Base-by-base conservation (phyloP, 1,140 invertebrate species). In the Nixonia krombeini region DNA sequence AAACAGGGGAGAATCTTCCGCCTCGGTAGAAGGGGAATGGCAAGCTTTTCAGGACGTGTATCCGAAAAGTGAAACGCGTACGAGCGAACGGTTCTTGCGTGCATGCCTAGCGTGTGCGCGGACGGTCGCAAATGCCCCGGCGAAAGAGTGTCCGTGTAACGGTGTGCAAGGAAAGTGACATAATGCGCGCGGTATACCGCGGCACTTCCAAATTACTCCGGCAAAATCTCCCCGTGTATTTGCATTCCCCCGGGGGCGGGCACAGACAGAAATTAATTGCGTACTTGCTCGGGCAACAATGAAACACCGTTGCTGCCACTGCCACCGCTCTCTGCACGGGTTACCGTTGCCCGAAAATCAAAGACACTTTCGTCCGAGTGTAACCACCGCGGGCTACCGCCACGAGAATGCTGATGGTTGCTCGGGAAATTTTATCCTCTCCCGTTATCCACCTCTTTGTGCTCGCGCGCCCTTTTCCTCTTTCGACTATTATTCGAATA, bases 191-290 rank as follows among this genome's bases (percentile, higher is more conserved):
- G 78, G 78, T 81, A 80, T 71, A 81, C 80, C 81, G 72, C 80
- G 73, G 71, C 73, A 80, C 78, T 82, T 83, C 71, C 74, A 72
- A 82, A 83, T 82, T 81, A 80, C 76, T 79, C 72, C 71, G 65
- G 66, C 65, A 78, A 81, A 82, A 82, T 79, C 78, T 80, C 75
- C 72, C 78, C 71, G 73, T 74, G 77, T 80, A 83, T 83, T 81
- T 78, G 79, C 79, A 80, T 79, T 80, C 73, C 70, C 73, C 71
- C 68, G 70, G 56, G n/a, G 73, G 76, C 71, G 72, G 72, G 70
- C 73, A 62, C 73, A 66, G 78, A 75, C 78, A 75, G 78, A 81
- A 80, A 83, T 83, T 83, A 81, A 83, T 82, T 80, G 78, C 76
- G 73, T 78, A 78, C 78, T 82, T 82, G 79, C 77, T 61, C 74